Base-by-base conservation (phyloP, 2,113 vertebrate species). In the Puntigrus tetrazona region DNA sequence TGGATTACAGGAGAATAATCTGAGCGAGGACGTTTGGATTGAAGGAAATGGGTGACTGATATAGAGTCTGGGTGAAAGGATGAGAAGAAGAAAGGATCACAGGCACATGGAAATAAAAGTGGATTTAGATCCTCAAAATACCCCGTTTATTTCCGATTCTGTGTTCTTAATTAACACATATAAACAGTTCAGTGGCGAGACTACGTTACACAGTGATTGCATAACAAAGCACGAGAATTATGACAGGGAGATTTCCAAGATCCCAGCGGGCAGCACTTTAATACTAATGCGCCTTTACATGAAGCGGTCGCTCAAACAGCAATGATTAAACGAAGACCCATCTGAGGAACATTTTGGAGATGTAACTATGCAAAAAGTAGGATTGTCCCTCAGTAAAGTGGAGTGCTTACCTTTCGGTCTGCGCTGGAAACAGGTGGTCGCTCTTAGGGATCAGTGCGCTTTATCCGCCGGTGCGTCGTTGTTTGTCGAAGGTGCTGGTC, bases 1-100 rank as follows among this genome's bases (percentile, higher is more conserved):
- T 82, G 63, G 78, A 85, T 86, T 86, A 85, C 59, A 80, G 3
- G 25, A 67, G 41, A 45, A 47, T 80, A 65, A 80, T 47, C 59
- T 81, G 22, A 50, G 41, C 18, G 25, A 81, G 59, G 38, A 81
- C 20, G 0, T 22, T 75, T 13, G n/a, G 45, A 75, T 75, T 61
- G 36, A 61, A 45, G 1, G 18, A 78, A n/a, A 47, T 50, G 13
- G 25, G 45, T 25, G 20, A 78, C 9, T 52, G 47, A 78, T 29
- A 75, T 72, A 25, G 22, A 72, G 22, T 45, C 70, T 45, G 70
- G 27, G 9, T 50, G 45, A 75, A 50, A 75, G 45, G 14, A 75
- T 52, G 22, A 43, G 31, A 20, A 45, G 16, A 16, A 77, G 38
- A 65, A 61, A 50, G 22, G 7, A 25, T 41, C 11, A 55, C 18